Conservation (phyloP, 2,888 invertebrate species). For the Temnothorax unifasciatus region DNA sequence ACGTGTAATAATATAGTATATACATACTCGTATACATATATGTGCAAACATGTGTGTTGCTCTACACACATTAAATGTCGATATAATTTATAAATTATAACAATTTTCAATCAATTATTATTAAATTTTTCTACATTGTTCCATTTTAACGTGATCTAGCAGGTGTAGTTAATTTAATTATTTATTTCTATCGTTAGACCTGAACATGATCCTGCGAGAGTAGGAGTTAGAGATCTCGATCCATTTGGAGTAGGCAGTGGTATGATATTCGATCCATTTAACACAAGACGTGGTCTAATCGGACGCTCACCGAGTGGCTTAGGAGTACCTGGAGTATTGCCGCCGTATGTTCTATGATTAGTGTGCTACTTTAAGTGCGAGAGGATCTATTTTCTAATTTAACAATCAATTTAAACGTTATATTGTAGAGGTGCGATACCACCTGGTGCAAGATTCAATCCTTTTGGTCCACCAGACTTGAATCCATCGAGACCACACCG, state of each 20-base stretch:
- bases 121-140: neutral
- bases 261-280: slow-evolving; percentile 91
- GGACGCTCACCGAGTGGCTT: slow-evolving; percentile 87
- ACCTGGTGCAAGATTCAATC: slow-evolving; percentile 95
- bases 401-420: slow-evolving; percentile 13
- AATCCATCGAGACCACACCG: slow-evolving; percentile 82
- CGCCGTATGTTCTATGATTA: slow-evolving; percentile 86
- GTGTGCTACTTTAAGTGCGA: neutral
- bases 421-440: slow-evolving; percentile 89
- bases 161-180: neutral
- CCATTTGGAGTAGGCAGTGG: slow-evolving; percentile 91
- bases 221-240: slow-evolving; percentile 93
- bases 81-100: neutral
- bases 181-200: neutral
- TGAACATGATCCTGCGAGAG: slow-evolving; percentile 75
- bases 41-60: slow-evolving; percentile 55
- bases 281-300: slow-evolving; percentile 64
- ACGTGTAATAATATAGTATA: neutral
- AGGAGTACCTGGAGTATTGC: slow-evolving; percentile 88
- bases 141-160: neutral
- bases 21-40: neutral
- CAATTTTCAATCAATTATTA: neutral
- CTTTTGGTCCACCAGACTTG: slow-evolving; percentile 90
- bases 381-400: neutral
- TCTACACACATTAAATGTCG: neutral